Evolutionary conservation across 2,113 vertebrate species (phyloP).

Genomic region (Empidonax alnorum): DNA sequence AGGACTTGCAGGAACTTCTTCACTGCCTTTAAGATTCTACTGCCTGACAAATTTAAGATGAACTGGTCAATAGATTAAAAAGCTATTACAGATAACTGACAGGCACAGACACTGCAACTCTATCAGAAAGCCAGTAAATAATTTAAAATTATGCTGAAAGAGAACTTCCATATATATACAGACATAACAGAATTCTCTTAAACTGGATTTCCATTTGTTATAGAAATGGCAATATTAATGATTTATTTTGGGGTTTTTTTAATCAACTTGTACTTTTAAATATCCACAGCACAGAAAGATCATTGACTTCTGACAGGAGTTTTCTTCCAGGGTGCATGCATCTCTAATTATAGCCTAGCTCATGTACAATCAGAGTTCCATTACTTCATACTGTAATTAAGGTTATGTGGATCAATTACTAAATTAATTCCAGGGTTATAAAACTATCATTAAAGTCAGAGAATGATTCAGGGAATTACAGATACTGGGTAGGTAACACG

Average conservation of each 20-base stretch:
- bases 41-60: background rate
- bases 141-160: background rate
- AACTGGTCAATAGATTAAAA: background rate
- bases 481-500: background rate
- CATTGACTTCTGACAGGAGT: background rate
- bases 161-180: background rate
- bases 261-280: background rate
- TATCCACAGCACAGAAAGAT: background rate
- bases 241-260: background rate
- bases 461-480: background rate
- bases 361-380: background rate
- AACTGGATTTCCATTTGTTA: background rate
- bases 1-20: background rate
- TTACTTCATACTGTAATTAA: background rate
- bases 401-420: constrained; percentile 1
- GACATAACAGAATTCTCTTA: background rate
- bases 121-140: background rate
- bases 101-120: background rate
- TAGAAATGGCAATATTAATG: background rate
- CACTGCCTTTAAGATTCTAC: background rate
- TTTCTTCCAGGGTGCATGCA: background rate
- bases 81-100: background rate
- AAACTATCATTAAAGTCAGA: background rate
- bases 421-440: constrained; percentile 35
- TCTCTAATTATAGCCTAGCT: background rate